phyloP scores from a whole-genome alignment of 2,888 invertebrate genomes.

The Macrosoma leucophasiata region DNA sequence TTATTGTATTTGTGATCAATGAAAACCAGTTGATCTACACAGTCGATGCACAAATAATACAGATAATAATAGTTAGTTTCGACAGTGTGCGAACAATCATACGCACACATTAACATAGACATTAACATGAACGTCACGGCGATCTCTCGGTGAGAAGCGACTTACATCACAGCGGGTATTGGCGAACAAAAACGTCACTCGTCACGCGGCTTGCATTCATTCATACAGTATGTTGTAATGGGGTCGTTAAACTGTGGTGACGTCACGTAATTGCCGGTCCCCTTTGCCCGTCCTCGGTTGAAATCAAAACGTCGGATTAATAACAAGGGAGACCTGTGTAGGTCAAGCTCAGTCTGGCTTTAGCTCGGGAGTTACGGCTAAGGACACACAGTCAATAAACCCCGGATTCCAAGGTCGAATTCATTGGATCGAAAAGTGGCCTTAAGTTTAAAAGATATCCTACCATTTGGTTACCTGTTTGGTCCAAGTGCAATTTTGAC shows the following conservation, averaged over 20 bases:
- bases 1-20: no score
- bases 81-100: constrained; percentile 8
- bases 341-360: constrained; percentile 68
- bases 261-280: constrained; percentile 74
- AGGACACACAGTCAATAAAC: no score
- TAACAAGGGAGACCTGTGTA: constrained; percentile 71
- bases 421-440: no score
- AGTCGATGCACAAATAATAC: constrained; percentile 10
- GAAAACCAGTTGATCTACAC: no score
- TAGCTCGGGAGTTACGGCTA: constrained; percentile 15
- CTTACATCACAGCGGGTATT: constrained; percentile 39
- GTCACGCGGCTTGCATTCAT: constrained; percentile 71
- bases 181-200: constrained; percentile 59
- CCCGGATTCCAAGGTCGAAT: no score
- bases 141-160: constrained; percentile 20
- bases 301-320: constrained; percentile 73
- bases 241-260: constrained; percentile 73
- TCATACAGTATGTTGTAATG: constrained; percentile 73
- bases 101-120: constrained; percentile 6
- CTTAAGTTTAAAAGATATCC: no score
- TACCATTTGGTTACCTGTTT: no score
- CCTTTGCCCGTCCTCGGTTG: constrained; percentile 62
- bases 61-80: constrained; percentile 2
- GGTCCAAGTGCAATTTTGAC: no score
- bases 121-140: constrained; percentile 18